A percentile compares a stretch with the other conserved stretches of the same genome.
Evolutionary conservation across 1,140 invertebrate species (phyloP).

Genomic region (Macrotrachela quadricornifera): DNA sequence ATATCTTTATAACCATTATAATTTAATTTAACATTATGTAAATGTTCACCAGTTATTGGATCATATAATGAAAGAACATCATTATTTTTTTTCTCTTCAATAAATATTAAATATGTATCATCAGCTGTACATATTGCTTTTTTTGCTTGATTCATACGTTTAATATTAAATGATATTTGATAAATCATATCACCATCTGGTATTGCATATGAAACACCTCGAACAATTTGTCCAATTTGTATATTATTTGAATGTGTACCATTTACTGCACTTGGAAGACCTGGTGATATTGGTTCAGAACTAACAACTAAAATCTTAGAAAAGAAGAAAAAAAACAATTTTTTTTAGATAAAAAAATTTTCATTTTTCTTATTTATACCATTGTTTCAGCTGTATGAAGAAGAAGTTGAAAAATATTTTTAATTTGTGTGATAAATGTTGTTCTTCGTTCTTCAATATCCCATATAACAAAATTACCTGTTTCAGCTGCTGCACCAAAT

Average conservation of each 20-base stretch:
- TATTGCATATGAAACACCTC: slow-evolving; percentile 21
- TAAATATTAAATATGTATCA: slow-evolving; percentile 48
- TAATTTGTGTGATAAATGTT: slow-evolving; percentile 8
- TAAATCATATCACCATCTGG: slow-evolving; percentile 48
- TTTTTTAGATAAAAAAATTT: too few relatives aligned
- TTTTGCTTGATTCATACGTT: slow-evolving; percentile 16
- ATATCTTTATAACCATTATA: slow-evolving; percentile 38
- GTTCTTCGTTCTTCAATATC: neutral
- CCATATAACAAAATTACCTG: slow-evolving; percentile 6
- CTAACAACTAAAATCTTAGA: neutral
- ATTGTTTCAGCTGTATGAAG: neutral
- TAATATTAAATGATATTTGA: slow-evolving; percentile 46
- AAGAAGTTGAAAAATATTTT: slow-evolving; percentile 11
- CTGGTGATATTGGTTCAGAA: neutral
- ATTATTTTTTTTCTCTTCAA: slow-evolving; percentile 57
- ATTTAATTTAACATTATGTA: slow-evolving; percentile 42
- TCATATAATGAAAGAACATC: slow-evolving; percentile 63
- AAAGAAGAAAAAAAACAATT: too few relatives aligned
- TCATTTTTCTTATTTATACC: too few relatives aligned
- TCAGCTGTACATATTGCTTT: slow-evolving; percentile 55
- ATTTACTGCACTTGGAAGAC: slow-evolving; percentile 1
- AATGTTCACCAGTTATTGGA: slow-evolving; percentile 51
- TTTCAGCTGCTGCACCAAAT: slow-evolving; percentile 2
- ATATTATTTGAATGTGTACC: neutral
- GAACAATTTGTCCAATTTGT: slow-evolving; percentile 9